These are phyloP conservation scores for Montipora sp. DNA, from an alignment of 64 coral and sea anemone species.

Conservation along the genomic window DNA sequence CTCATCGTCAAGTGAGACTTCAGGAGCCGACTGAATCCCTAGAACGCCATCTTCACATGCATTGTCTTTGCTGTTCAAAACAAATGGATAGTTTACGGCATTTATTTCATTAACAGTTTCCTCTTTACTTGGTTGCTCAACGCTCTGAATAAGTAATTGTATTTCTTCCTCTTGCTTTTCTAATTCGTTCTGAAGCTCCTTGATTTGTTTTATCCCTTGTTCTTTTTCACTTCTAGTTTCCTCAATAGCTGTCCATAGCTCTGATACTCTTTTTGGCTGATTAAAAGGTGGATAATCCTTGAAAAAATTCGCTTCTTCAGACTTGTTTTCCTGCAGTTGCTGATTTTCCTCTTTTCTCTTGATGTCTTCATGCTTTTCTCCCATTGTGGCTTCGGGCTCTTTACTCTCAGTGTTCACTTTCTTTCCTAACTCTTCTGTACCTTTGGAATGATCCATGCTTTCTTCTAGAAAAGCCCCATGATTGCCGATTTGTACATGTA, in stretches of 20 bases:
- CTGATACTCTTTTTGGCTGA: slow-evolving; percentile 11
- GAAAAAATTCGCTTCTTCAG: neutral
- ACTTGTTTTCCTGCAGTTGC: neutral
- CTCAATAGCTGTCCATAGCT: slow-evolving; percentile 13
- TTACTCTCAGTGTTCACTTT: neutral
- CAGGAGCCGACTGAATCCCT: neutral
- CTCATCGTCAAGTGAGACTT: neutral
- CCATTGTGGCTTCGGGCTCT: neutral
- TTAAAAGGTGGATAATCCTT: slow-evolving; percentile 2
- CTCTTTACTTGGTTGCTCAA: neutral
- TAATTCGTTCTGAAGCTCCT: slow-evolving; percentile 33
- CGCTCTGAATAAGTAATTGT: neutral
- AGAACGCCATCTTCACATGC: neutral
- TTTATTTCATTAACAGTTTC: neutral
- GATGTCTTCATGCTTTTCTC: slow-evolving; percentile 18
- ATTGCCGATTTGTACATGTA: neutral
- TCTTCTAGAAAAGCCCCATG: neutral
- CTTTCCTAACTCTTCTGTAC: neutral
- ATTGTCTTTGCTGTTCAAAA: slow-evolving; percentile 16
- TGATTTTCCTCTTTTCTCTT: neutral
- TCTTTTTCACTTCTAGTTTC: slow-evolving; percentile 49
- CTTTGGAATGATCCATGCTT: neutral
- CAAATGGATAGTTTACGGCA: neutral
- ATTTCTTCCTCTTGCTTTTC: slow-evolving; percentile 1
- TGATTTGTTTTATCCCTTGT: slow-evolving; percentile 18